Evolutionary conservation across 2,888 invertebrate species (phyloP), one percentile per base, ranked within the genome.

Genomic region (Heterodera filipjevi): DNA sequence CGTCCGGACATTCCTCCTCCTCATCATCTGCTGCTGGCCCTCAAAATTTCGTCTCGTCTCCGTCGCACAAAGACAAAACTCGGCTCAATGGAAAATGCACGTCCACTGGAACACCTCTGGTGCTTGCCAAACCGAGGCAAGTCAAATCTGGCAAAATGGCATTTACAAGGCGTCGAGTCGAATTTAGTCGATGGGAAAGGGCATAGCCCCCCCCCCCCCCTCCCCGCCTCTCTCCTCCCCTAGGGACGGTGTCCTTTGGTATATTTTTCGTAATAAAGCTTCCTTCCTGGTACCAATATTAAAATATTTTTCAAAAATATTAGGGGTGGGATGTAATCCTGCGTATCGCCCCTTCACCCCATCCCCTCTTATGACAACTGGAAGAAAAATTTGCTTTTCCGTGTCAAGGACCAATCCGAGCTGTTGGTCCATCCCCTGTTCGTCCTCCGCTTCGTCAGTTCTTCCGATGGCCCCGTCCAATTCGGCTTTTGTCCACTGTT

Each of bases 391-490:
- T 32, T 32, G 6, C 14, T 32, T 71, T 35, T 22, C 22, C 32
- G 12, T 12, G 30, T 71, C 71, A 14, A 76, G 79, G 66, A 77
- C 77, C 3, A 80, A 77, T 73, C 80, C 80, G 14, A 44, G 70
- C 53, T 71, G 66, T 32, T 78, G 73, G 68, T 78, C 79, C 49
- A 33, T 73, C 33, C 73, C 72, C 32, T 32, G 66, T 59, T 53
- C 66, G 68, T 76, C 66, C 80, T 79, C 59, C 59, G 59, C 59
- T 27, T 59, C 59, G n/a, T n/a, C 85, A 83, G 19, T 68, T 75
- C 49, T 75, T 19, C 44, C 49, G 46, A 32, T 68, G 30, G 75
- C 46, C 16, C 75, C 75, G 30, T 66, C 68, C 27, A 33, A 32
- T 32, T 68, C 75, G 16, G 75, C 75, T 10, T 75, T 64, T 75